Base-by-base conservation (phyloP, 2,113 vertebrate species). In the Upupa epops region DNA sequence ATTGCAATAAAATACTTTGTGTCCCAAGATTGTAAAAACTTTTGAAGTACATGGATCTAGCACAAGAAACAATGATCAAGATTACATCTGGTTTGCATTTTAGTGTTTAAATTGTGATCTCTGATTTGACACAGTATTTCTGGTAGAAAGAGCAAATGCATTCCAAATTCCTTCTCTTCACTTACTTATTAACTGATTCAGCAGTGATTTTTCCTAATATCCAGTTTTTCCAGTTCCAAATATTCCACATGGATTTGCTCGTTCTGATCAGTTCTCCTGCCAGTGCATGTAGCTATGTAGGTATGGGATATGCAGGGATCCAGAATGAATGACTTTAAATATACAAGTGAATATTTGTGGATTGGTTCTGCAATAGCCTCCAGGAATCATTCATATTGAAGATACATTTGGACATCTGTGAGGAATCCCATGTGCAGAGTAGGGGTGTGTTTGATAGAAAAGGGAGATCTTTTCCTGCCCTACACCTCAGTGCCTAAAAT, bases 1-100 rank as follows among this genome's bases (percentile, higher is more conserved):
- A 31, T 74, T 71, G 20, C 37, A 87, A 48, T 61, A 85, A 88
- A 76, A 32, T 89, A 51, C 26, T 83, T 89, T 76, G 18, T 5
- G 19, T 88, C 82, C 72, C 75, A 80, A 59, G 75, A 85, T 34
- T 70, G 82, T 36, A 48, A 73, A 91, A 84, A 70, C 34, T 63
- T 79, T 82, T 83, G 64, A 92, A 89, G 28, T 91, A 95, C 92
- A 94, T 91, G 68, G 59, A 70, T 55, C 72, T 96, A 89, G 71
- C 82, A 83, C 17, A 61, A 29, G n/a, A 65, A 84, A 87, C 49
- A 94, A 79, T 25, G 42, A 85, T 83, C 82, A 48, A 76, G 59
- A 85, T 85, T 92, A 70, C 87, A 93, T 71, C 58, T 94, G 87
- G 89, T 79, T 83, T 89, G 24, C 13, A 88, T 94, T 87, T 87